Conservation (phyloP, 1,140 invertebrate genomes). For the Diprion similis region DNA sequence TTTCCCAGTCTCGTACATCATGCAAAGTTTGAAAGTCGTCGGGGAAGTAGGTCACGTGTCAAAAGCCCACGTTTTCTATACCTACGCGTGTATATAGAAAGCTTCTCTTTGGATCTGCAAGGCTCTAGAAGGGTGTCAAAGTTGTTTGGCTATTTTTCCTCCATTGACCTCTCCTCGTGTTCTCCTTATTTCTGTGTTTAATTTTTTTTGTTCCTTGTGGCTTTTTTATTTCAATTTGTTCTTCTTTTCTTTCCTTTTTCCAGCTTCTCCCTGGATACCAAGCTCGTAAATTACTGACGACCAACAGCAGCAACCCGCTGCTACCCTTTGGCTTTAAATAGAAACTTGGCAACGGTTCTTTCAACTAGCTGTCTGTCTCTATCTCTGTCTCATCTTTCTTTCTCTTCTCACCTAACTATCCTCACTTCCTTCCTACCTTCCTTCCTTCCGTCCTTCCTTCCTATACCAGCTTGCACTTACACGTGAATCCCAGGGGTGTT, state of each 20-base stretch:
- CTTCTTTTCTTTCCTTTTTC: too few relatives aligned
- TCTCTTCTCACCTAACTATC: constrained; percentile 33
- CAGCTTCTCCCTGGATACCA: not conserved
- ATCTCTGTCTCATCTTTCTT: constrained; percentile 12
- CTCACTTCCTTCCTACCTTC: constrained; percentile 24
- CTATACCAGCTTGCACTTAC: not conserved
- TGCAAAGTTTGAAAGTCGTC: constrained; percentile 33
- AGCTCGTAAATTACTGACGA: not conserved
- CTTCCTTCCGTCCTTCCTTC: constrained; percentile 17
- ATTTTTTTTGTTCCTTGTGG: too few relatives aligned
- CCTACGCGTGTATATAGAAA: too few relatives aligned
- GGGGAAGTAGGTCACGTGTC: constrained; percentile 58
- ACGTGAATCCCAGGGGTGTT: not conserved
- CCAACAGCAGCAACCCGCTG: constrained; percentile 32
- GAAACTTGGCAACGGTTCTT: constrained; percentile 54
- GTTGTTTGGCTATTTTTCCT: constrained; percentile 27
- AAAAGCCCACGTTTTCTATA: constrained; percentile 41
- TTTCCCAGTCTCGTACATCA: constrained; percentile 16
- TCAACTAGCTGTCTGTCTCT: constrained; percentile 31
- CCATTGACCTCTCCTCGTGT: too few relatives aligned
- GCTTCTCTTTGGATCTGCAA: constrained; percentile 23
- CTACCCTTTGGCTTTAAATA: constrained; percentile 53
- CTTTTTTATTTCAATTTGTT: too few relatives aligned
- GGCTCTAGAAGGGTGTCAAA: constrained; percentile 50
- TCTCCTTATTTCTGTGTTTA: too few relatives aligned